These are phyloP conservation scores for Malurus melanocephalus DNA, from an alignment of 2,113 vertebrate genomes.

Conservation along the genomic window DNA sequence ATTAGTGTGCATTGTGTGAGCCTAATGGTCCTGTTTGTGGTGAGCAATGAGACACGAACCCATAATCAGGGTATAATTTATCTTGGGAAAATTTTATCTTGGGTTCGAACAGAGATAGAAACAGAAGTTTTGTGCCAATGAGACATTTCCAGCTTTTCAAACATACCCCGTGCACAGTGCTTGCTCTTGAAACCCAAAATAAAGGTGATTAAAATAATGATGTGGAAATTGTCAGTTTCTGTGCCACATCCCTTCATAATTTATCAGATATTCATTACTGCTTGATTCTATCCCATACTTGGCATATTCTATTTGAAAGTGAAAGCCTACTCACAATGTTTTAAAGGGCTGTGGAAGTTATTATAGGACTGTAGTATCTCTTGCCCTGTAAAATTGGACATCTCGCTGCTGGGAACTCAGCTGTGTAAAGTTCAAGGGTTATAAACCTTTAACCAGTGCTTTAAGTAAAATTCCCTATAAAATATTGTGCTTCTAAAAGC, in stretches of 20 bases:
- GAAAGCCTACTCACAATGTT: not conserved
- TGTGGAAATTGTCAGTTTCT: not conserved
- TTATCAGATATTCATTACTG: slow-evolving; percentile 13
- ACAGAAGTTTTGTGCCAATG: not conserved
- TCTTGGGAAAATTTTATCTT: slow-evolving; percentile 62
- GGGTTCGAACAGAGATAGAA: slow-evolving; percentile 7
- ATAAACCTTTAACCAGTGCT: not conserved
- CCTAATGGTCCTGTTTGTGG: slow-evolving; percentile 64
- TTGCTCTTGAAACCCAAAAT: not conserved
- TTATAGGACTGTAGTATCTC: not conserved
- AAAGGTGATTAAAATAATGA: slow-evolving; percentile 29
- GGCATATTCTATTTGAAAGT: not conserved
- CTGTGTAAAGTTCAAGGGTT: not conserved
- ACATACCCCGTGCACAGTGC: fast-evolving
- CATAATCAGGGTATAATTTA: slow-evolving; percentile 66
- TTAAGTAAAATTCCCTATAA: not conserved
- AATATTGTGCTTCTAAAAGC: not conserved
- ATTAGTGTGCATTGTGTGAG: slow-evolving; percentile 64
- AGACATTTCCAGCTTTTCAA: slow-evolving; percentile 4
- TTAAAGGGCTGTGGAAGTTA: not conserved
- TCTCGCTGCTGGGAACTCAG: not conserved
- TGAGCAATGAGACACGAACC: slow-evolving; percentile 66
- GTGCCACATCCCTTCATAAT: not conserved
- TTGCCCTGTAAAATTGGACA: not conserved
- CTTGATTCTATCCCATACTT: not conserved